Evolutionary conservation across 2,113 vertebrate species (phyloP), one percentile per base, ranked within the genome.

Genomic region (Canis aureus): DNA sequence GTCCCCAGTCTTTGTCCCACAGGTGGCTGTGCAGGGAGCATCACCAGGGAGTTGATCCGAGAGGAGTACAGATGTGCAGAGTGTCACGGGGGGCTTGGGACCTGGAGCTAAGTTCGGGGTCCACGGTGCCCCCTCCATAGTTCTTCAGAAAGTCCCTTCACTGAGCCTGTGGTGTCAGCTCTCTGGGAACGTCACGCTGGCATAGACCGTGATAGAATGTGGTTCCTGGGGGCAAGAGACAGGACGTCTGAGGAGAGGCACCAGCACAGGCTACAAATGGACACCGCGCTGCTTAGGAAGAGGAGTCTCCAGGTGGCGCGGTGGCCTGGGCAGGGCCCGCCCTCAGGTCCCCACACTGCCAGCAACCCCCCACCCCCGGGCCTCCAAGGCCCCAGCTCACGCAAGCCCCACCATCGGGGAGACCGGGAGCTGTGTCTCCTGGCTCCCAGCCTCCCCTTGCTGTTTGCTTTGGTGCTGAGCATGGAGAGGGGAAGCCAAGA

Each of bases 181-280:
- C 53, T 98, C 96, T 8, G 98, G 98, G 59, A 97, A 94, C 3
- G 95, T 97, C 83, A 98, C 94, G 1, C 97, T 97, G 90, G 95
- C 95, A 15, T 98, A 98, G 80, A 98, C 95, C 15, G 98, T 98
- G 92, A 97, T 94, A 43, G 97, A 84, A 27, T 73, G 93, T 38
- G 66, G 17, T 60, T 97, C 90, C 98, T 98, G 92, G 4, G n/a
- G 43, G n/a, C 17, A 83, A 97, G 96, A 35, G 22, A 95, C 43
- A 43, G 43, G 49, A 91, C 5, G 27, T 17, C 55, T 23, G 71
- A 94, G 59, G 27, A 12, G 53, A 78, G 66, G 29, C 1, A 3
- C n/a, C 25, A 3, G 80, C 32, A 62, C 8, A 71, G 76, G 49
- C 29, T 76, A 7, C 35, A 38, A n/a, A 60, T 10, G 29, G 62